phyloP scores from a whole-genome alignment of 2,888 invertebrate species.

The Drosophila atroscutellata region DNA sequence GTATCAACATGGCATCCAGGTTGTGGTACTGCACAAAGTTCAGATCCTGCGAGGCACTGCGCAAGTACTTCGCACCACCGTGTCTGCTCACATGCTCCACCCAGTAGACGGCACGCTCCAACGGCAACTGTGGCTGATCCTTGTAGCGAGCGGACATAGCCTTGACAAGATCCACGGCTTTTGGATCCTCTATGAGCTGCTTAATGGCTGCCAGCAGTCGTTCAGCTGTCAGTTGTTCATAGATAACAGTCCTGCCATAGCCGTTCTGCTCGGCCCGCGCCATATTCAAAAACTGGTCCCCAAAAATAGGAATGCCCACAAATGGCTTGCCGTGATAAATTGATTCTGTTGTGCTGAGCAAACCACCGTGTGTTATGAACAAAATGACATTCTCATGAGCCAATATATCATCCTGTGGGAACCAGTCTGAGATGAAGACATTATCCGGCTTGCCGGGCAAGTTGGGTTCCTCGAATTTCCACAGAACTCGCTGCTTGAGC shows the following conservation, averaged over 20 bases:
- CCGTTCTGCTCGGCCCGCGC: conserved; percentile 84
- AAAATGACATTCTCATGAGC: conserved; percentile 85
- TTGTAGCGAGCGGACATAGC: conserved; percentile 76
- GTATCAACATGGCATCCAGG: conserved; percentile 78
- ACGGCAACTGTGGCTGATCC: conserved; percentile 80
- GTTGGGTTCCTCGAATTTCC: conserved; percentile 84
- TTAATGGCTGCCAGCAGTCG: conserved; percentile 73
- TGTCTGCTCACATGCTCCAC: conserved; percentile 82
- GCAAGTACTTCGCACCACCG: conserved; percentile 81
- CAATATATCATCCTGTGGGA: conserved; percentile 85
- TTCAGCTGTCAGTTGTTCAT: conserved; percentile 78
- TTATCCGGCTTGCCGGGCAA: conserved; percentile 81
- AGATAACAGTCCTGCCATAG: conserved; percentile 83
- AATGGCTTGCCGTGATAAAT: conserved; percentile 85
- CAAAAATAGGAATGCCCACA: conserved; percentile 86
- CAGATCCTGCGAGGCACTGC: conserved; percentile 81
- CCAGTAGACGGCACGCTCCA: conserved; percentile 83
- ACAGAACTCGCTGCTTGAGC: conserved; percentile 84
- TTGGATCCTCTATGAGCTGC: conserved; percentile 55
- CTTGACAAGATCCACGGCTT: conserved; percentile 58
- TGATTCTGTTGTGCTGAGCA: conserved; percentile 86
- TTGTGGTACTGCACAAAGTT: conserved; percentile 82
- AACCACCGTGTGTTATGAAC: conserved; percentile 86
- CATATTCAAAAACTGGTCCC: conserved; percentile 86
- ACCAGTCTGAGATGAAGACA: conserved; percentile 84